Conservation (phyloP, 2,797 vertebrate genomes). For the Urocyon cinereoargenteus region DNA sequence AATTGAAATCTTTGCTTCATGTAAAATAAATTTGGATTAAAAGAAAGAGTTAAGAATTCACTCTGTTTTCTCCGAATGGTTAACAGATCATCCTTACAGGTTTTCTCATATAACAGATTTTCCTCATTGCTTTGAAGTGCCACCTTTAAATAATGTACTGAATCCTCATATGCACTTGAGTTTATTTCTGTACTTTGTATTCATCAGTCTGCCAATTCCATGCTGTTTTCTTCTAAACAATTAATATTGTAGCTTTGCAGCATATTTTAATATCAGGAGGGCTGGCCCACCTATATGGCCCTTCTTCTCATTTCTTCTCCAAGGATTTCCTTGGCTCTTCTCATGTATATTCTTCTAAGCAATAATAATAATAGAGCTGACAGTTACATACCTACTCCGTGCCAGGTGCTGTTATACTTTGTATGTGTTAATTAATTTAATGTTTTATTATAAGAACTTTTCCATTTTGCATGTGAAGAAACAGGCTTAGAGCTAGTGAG, state of each 20-base stretch:
- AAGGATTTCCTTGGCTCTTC: constrained; percentile 5
- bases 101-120: constrained; percentile 52
- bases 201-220: neutral
- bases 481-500: neutral
- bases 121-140: constrained; percentile 57
- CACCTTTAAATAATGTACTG: constrained; percentile 50
- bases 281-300: neutral
- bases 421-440: neutral
- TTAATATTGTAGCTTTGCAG: neutral
- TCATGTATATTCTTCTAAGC: neutral
- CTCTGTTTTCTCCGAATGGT: constrained; percentile 7
- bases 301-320: neutral
- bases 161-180: constrained; percentile 24
- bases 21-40: constrained; percentile 28
- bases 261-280: neutral
- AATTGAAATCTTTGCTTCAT: neutral
- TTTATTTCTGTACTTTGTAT: constrained; percentile 22
- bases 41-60: constrained; percentile 18
- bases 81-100: constrained; percentile 56
- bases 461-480: neutral
- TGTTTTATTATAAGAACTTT: neutral
- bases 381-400: neutral
- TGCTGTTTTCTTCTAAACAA: neutral
- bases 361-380: neutral
- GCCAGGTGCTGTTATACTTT: neutral